Evolutionary conservation across 2,888 invertebrate genomes (phyloP), one percentile per base, ranked within the genome.

Genomic region (Perithous albicinctus): DNA sequence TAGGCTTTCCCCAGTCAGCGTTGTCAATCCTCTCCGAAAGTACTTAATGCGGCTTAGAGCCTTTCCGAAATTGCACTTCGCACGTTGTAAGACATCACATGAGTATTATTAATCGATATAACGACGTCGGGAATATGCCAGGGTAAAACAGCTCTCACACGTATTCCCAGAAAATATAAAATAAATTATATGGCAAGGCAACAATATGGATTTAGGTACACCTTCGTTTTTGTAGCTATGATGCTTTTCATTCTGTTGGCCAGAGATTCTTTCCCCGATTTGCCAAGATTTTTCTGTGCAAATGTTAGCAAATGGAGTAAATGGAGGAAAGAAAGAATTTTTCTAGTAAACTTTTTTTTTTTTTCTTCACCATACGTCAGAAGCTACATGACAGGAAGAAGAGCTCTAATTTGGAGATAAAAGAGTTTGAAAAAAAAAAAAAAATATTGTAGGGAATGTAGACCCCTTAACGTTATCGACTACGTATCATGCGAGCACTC

Each of bases 11-110:
- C 75, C 72, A 63, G 18, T 4, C 41, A 67, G 38, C 80, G 38
- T 32, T 54, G 46, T 69, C 77, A 70, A 69, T 80, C 77, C 80
- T 79, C 78, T 74, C 85, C 48, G 77, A 75, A 78, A 84, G 85
- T 85, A 85, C 87, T 87, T 89, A 89, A 90, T 88, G 84, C 87
- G 85, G 87, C 86, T 88, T 86, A 86, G 83, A 82, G 77, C 77
- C 64, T 82, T 82, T 81, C 77, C 85, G 84, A 83, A 84, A 85
- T 86, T 59, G 85, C 87, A 88, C 86, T 85, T 89, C 86, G 85
- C 86, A 85, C 87, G 86, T 86, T 88, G 78, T 78, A 75, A 75
- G 43, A 82, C 78, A 72, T 5, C 59, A 75, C 66, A 23, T 56
- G 79, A 79, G 35, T 73, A 51, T 59, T 46, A 61, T 59, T 38